Base-by-base conservation (phyloP, 1,140 invertebrate genomes). In the Scaptomyza montana region DNA sequence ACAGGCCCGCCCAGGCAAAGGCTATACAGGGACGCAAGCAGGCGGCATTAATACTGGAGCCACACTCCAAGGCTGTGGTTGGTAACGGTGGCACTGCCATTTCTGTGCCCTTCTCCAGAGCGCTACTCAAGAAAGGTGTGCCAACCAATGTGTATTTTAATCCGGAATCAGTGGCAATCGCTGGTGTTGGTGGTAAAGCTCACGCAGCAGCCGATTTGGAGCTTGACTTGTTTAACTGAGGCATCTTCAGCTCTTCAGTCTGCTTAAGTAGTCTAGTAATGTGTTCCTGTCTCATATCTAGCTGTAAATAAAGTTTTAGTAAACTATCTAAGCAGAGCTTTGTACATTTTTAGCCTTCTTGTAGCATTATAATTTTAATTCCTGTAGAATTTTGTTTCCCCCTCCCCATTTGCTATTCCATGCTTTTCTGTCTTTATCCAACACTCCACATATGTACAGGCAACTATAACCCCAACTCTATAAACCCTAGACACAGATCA, bases 101-200 rank as follows among this genome's bases (percentile, higher is more conserved):
- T 12, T 94, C 95, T 3, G 94, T 94, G 61, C 95, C 95, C n/a
- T 90, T 95, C 55, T 94, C 95, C 9, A 92, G 92, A 89, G 93
- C 93, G 65, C 63, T 94, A 81, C 74, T 94, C 41, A 86, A 93
- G 78, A 86, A 92, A 90, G 94, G 92, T 33, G 93, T 86, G 61
- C 91, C 92, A 74, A 93, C 92, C 12, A 92, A 94, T 54, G 93
- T 96, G 16, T 89, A 94, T 43, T 95, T 95, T 77, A 93, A 94
- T 68, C 95, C 95, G 2, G 92, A 93, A 66, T 94, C 95, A 2
- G 93, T 95, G 1, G 95, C 95, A n/a, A 93, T 95, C 4, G 95
- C 93, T 8, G 95, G 95, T 2, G 94, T 95, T 9, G 95, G 95
- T 0, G 95, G 95, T 25, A 93, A 94, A 54, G 95, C 95, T 0